phyloP scores from a whole-genome alignment of 2,797 vertebrate species.

The Novumbra hubbsi region DNA sequence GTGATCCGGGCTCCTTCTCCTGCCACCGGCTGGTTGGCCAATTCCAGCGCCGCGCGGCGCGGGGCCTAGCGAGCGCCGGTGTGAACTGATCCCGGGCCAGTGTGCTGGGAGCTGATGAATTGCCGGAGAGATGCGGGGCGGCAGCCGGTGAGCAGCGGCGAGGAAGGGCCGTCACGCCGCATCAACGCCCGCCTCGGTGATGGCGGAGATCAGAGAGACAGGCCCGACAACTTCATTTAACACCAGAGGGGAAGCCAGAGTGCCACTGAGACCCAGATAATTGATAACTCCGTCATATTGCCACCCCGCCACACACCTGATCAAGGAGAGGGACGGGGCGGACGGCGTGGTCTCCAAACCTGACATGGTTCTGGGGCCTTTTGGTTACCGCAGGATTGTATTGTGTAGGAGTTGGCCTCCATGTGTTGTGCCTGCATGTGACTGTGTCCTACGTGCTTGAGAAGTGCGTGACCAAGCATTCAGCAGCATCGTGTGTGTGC shows the following conservation, averaged over 20 bases:
- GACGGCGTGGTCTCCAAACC: too few relatives aligned
- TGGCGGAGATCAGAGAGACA: constrained; percentile 76
- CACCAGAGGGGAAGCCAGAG: constrained; percentile 75
- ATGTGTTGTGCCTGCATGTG: constrained; percentile 5
- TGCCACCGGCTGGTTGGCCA: constrained; percentile 54
- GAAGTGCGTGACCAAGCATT: neutral
- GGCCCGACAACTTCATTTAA: constrained; percentile 86
- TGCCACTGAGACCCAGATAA: constrained; percentile 77
- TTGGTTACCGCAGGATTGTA: neutral
- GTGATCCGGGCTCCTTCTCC: constrained; percentile 68
- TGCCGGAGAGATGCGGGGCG: constrained; percentile 78
- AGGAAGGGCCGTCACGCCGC: constrained; percentile 79
- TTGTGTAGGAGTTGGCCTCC: neutral
- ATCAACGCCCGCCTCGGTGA: constrained; percentile 77
- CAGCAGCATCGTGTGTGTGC: neutral
- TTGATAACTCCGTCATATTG: constrained; percentile 72
- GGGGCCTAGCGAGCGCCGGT: constrained; percentile 54
- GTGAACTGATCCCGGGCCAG: constrained; percentile 60
- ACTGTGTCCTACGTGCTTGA: neutral
- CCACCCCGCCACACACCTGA: constrained; percentile 24
- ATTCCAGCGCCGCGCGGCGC: constrained; percentile 60
- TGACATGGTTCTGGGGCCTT: neutral
- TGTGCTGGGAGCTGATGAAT: constrained; percentile 79
- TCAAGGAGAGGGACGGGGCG: neutral
- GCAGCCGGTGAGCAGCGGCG: constrained; percentile 81